Evolutionary conservation across 2,113 vertebrate species (phyloP).

Genomic region (Crotalus viridis): DNA sequence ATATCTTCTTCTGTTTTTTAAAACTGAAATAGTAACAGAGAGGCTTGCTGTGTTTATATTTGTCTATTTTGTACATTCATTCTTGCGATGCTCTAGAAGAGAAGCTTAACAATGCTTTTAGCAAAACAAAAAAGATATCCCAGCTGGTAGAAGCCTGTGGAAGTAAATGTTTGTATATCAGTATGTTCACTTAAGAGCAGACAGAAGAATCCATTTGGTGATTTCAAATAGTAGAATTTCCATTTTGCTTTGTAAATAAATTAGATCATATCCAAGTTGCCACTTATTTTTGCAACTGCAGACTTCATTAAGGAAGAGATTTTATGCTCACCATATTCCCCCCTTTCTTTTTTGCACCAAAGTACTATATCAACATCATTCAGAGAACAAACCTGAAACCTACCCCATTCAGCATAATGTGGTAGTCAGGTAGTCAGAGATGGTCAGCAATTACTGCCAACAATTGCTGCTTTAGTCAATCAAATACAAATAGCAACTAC

Average conservation of each 20-base stretch:
- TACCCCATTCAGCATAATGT: not conserved
- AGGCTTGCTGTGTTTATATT: not conserved
- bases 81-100: not conserved
- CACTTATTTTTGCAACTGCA: not conserved
- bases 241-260: not conserved
- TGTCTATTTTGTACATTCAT: not conserved
- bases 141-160: not conserved
- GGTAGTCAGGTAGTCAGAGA: not conserved
- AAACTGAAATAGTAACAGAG: not conserved
- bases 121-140: not conserved
- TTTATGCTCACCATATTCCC: not conserved
- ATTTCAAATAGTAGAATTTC: not conserved
- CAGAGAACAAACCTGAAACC: not conserved
- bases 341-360: not conserved
- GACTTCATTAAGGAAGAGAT: not conserved
- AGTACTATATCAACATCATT: not conserved
- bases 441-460: not conserved
- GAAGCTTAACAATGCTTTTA: not conserved
- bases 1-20: not conserved
- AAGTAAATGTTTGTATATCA: rapidly evolving
- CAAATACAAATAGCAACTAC: not conserved
- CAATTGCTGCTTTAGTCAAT: not conserved
- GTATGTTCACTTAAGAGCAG: rapidly evolving
- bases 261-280: not conserved
- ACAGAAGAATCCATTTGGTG: not conserved